A percentile compares a stretch with the other conserved stretches of the same genome.
phyloP scores from a whole-genome alignment of 2,113 vertebrate genomes.

The Micromys minutus region DNA sequence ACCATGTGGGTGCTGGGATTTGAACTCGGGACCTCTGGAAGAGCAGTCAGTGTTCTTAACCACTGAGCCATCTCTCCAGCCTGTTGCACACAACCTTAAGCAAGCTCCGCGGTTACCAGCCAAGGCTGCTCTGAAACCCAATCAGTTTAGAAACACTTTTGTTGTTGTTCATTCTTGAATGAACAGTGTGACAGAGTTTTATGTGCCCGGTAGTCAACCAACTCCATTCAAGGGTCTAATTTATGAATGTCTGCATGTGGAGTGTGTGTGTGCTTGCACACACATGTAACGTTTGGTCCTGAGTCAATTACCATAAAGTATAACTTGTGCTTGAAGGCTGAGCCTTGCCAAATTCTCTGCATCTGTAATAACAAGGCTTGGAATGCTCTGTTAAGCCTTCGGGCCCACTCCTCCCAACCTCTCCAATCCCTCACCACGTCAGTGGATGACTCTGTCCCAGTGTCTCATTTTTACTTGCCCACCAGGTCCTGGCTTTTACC shows the following conservation, averaged over 20 bases:
- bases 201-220: neutral
- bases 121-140: neutral
- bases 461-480: neutral
- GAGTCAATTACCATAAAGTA: neutral
- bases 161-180: neutral
- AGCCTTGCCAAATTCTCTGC: neutral
- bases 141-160: neutral
- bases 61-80: too few species aligned
- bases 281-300: neutral
- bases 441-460: neutral
- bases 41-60: too few species aligned
- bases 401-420: neutral
- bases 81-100: too few species aligned
- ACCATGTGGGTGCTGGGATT: too few species aligned
- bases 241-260: neutral
- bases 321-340: neutral
- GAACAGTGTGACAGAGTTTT: neutral
- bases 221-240: neutral
- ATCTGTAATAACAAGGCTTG: neutral
- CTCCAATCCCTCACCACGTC: neutral
- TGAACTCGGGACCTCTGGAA: too few species aligned
- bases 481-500: neutral
- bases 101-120: neutral
- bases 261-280: neutral
- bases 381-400: neutral